Evolutionary conservation across 2,797 vertebrate species (phyloP), one percentile per base, ranked within the genome.

Genomic region (Sebastiscus tertius): DNA sequence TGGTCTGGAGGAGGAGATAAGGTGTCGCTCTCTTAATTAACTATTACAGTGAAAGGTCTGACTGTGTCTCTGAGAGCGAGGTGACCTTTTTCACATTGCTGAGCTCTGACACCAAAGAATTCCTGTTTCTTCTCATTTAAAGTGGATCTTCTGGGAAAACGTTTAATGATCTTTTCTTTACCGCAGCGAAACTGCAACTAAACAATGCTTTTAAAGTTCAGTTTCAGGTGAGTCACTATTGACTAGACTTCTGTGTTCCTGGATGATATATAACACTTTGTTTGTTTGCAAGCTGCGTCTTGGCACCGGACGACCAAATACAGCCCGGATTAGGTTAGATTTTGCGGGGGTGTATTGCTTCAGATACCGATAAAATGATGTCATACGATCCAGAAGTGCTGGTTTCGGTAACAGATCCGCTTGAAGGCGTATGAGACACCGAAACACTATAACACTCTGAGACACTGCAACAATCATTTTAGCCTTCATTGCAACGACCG

Each of bases 1-100:
- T 42, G 39, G 79, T 66, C 54, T 72, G 52, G 26, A 39, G 54
- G 39, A 18, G 16, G 16, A 65, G 70, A 90, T 84, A 78, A 87
- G 71, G 60, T 61, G 72, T 31, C 6, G 3, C 77, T 49, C 12
- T 78, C 67, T 78, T 82, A 82, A 84, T 89, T 56, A 81, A 80
- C 62, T 27, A 8, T 20, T n/a, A 39, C 68, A 73, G 71, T 27
- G n/a, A 89, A 79, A 82, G 12, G 68, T 81, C 72, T 49, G 52
- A 72, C n/a, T 55, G 56, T 61, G 66, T 75, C 71, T 73, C 68
- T 42, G 39, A 66, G 27, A 75, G 69, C 49, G 24, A 65, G 20
- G 18, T 42, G 79, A 82, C 78, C 74, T 86, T 88, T 79, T 69
- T 70, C 74, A 22, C 27, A 6, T 8, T 1, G 72, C 49, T 4